Evolutionary conservation across 2,888 invertebrate species (phyloP).

Genomic region (Ceraclea dissimilis): DNA sequence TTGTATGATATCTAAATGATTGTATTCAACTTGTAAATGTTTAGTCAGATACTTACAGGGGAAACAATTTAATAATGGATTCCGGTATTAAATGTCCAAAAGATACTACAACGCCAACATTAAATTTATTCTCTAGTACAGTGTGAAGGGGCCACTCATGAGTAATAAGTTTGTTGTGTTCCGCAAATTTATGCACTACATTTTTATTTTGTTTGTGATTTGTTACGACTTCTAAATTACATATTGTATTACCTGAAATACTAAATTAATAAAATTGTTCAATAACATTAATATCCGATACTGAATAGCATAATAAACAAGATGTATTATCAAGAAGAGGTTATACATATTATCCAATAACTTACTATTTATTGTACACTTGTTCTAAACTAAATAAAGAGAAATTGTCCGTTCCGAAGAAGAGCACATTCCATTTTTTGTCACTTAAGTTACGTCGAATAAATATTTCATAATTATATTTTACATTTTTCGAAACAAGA

Average conservation of each 20-base stretch:
- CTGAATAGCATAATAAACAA: too few relatives aligned
- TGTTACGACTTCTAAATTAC: slow-evolving; percentile 63
- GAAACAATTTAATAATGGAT: slow-evolving; percentile 66
- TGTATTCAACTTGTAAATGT: neutral
- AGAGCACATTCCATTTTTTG: slow-evolving; percentile 50
- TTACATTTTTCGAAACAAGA: neutral
- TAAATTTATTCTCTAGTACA: slow-evolving; percentile 49
- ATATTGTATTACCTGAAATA: slow-evolving; percentile 43
- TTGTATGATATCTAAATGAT: neutral
- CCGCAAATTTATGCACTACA: slow-evolving; percentile 62
- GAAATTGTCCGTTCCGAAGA: slow-evolving; percentile 83
- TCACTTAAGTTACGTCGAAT: neutral
- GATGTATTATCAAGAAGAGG: too few relatives aligned
- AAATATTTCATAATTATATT: neutral
- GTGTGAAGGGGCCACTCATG: slow-evolving; percentile 59
- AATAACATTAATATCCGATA: neutral
- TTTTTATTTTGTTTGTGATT: slow-evolving; percentile 34
- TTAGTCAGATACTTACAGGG: slow-evolving; percentile 56
- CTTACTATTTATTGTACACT: slow-evolving; percentile 61
- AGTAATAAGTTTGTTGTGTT: slow-evolving; percentile 49
- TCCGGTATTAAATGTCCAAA: slow-evolving; percentile 88
- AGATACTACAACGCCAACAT: slow-evolving; percentile 86
- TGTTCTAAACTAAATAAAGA: slow-evolving; percentile 65
- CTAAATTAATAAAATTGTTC: slow-evolving; percentile 34
- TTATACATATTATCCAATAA: slow-evolving; percentile 8